Evolutionary conservation across 1,140 invertebrate genomes (phyloP).

Genomic region (Microplitis mediator): DNA sequence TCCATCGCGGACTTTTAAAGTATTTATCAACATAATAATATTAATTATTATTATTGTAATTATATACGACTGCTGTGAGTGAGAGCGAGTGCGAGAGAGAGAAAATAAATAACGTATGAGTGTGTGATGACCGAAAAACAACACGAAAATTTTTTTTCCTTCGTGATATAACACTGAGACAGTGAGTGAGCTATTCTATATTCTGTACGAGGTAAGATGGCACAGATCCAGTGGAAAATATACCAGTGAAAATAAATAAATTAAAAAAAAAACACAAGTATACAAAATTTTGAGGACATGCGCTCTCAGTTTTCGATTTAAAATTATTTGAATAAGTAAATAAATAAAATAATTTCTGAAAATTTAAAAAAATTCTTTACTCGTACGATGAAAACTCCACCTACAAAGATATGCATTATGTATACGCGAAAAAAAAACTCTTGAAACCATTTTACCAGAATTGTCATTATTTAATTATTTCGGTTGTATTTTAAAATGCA

Average conservation of each 20-base stretch:
- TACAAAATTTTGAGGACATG: neutral
- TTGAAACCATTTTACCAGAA: conserved; percentile 65
- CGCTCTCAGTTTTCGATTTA: conserved; percentile 4
- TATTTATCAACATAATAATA: conserved; percentile 64
- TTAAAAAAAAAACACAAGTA: neutral
- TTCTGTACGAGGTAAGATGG: conserved; percentile 31
- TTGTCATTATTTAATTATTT: conserved; percentile 66
- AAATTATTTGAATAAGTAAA: neutral
- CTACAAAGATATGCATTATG: conserved; percentile 64
- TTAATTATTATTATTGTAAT: conserved; percentile 62
- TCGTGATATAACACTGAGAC: conserved; percentile 3
- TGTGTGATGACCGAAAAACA: too few relatives aligned
- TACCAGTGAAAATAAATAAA: neutral
- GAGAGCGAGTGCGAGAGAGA: conserved; percentile 35
- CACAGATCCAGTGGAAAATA: conserved; percentile 5
- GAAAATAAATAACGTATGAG: neutral
- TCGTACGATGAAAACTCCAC: conserved; percentile 39
- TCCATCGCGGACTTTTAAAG: conserved; percentile 63
- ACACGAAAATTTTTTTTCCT: neutral
- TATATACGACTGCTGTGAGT: conserved; percentile 60
- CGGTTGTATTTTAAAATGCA: conserved; percentile 66
- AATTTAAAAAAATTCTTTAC: conserved; percentile 41
- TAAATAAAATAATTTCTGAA: conserved; percentile 4
- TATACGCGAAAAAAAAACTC: conserved; percentile 58
- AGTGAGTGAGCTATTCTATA: conserved; percentile 24